Conservation (phyloP, 2,113 vertebrate species). For the Hypomesus transpacificus region DNA sequence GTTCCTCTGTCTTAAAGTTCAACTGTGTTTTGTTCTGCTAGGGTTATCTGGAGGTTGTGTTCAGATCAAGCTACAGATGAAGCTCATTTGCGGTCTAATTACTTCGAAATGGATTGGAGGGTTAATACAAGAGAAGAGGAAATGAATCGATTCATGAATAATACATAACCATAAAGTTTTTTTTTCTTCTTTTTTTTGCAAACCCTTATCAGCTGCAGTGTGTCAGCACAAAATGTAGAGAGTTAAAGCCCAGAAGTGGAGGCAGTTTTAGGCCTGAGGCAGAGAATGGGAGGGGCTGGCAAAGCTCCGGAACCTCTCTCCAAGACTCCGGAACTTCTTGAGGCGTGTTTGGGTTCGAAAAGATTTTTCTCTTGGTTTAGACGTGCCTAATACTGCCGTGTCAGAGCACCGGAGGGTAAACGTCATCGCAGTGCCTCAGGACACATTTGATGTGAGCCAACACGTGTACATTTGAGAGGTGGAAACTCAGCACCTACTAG, state of each 20-base stretch:
- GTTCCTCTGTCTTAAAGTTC: too few relatives aligned
- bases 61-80: neutral
- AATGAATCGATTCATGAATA: constrained; percentile 36
- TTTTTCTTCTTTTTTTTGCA: neutral
- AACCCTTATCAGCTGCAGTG: constrained; percentile 3
- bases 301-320: constrained; percentile 18
- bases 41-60: neutral
- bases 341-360: neutral
- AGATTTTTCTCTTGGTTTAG: neutral
- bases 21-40: neutral
- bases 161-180: constrained; percentile 28
- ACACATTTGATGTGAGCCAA: neutral
- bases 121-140: constrained; percentile 3
- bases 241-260: neutral
- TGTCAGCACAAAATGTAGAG: constrained; percentile 16
- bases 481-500: constrained; percentile 5
- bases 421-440: neutral
- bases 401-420: neutral
- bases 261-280: neutral
- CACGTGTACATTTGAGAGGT: neutral
- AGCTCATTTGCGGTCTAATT: constrained; percentile 10
- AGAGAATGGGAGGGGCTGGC: neutral
- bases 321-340: neutral
- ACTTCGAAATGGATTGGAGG: neutral
- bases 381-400: constrained; percentile 2